These are phyloP conservation scores for Oscheius sp. DNA, from an alignment of 2,888 invertebrate genomes.

Conservation along the genomic window DNA sequence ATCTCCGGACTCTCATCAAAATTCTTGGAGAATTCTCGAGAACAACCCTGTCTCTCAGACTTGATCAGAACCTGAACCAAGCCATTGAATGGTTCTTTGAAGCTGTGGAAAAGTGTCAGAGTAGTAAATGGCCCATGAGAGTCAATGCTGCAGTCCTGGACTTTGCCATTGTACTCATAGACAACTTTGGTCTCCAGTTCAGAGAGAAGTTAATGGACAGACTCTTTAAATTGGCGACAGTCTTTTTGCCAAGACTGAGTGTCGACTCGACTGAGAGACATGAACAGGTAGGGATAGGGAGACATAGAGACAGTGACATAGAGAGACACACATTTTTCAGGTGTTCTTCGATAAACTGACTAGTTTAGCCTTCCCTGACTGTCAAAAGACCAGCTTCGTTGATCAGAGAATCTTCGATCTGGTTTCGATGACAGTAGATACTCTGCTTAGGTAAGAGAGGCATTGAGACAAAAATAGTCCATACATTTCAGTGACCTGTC, in stretches of 20 bases:
- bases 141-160: background rate
- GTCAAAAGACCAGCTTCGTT: background rate
- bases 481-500: constrained; percentile 11
- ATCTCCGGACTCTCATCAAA: constrained; percentile 1
- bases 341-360: constrained; percentile 19
- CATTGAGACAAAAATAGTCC: background rate
- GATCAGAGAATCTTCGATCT: constrained; percentile 18
- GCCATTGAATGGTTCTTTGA: constrained; percentile 3
- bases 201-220: constrained; percentile 5
- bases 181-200: constrained; percentile 8
- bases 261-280: background rate
- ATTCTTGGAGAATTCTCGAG: background rate
- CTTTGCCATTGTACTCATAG: constrained; percentile 5
- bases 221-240: constrained; percentile 1
- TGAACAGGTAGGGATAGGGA: background rate
- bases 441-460: constrained; percentile 2
- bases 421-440: background rate
- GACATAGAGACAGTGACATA: background rate
- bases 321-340: background rate
- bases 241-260: background rate
- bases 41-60: background rate
- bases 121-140: background rate
- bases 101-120: background rate
- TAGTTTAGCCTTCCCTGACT: constrained; percentile 10
- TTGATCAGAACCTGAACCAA: background rate